phyloP scores from a whole-genome alignment of 1,140 invertebrate genomes.

The Leptinotarsa defecta region DNA sequence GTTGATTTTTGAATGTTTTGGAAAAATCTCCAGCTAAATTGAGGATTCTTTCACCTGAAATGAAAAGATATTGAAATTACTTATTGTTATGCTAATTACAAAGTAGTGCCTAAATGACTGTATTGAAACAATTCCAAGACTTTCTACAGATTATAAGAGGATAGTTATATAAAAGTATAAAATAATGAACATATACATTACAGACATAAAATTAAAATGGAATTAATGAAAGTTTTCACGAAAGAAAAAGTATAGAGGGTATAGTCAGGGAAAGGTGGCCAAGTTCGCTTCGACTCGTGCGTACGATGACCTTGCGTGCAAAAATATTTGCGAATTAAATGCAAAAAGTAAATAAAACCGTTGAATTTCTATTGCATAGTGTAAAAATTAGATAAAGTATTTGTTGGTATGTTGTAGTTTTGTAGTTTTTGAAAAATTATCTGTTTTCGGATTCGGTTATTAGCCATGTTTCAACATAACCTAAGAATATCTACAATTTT shows the following conservation, averaged over 20 bases:
- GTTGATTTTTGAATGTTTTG: slow-evolving; percentile 60
- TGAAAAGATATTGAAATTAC: slow-evolving; percentile 5
- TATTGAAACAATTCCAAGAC: too few relatives aligned
- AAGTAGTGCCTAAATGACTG: too few relatives aligned
- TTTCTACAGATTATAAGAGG: too few relatives aligned
- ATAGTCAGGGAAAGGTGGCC: not conserved
- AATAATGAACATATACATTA: too few relatives aligned
- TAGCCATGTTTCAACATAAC: not conserved
- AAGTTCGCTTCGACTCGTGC: not conserved
- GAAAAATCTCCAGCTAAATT: slow-evolving; percentile 67
- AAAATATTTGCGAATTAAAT: not conserved
- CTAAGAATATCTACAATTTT: not conserved
- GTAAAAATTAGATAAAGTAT: not conserved
- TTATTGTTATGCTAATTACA: too few relatives aligned
- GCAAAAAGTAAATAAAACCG: not conserved
- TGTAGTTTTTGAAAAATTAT: not conserved
- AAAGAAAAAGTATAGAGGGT: too few relatives aligned
- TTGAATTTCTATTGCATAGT: not conserved
- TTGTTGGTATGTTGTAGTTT: not conserved
- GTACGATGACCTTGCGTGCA: not conserved
- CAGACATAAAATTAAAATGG: too few relatives aligned
- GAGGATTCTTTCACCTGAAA: slow-evolving; percentile 63
- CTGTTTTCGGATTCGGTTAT: not conserved
- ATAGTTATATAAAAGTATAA: too few relatives aligned
- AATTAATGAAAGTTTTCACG: too few relatives aligned